Evolutionary conservation across 2,797 vertebrate genomes (phyloP), one percentile per base, ranked within the genome.

Genomic region (Danio tinwini): DNA sequence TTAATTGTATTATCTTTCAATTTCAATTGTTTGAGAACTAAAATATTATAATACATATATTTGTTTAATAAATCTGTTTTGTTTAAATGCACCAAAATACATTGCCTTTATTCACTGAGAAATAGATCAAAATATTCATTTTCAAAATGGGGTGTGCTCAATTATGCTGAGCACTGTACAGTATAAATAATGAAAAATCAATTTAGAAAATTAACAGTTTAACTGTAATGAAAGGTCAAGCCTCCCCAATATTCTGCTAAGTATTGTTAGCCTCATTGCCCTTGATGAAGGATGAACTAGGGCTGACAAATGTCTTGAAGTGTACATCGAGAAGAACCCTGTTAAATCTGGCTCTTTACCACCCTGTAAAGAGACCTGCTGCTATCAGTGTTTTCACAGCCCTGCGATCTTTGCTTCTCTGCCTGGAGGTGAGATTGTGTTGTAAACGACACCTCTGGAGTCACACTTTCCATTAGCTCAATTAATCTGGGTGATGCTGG

Each of bases 391-490:
- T 58, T 78, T 87, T 87, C 77, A 86, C 81, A 83, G 83, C 13
- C 69, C 83, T 80, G 81, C 77, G 80, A 84, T 84, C 81, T 78
- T 83, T 86, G 82, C 44, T 83, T 72, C 75, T 84, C 19, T 69
- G 78, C 74, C 71, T 82, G 75, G 45, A 82, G 78, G 78, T 59
- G 81, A 82, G 85, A 76, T 81, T 70, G 71, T 73, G 61, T 65
- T 63, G 83, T 86, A 86, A 86, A 84, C 55, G 73, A 86, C 81
- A 83, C 85, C 78, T 81, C 62, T 75, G 64, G 59, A 84, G 74
- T 84, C 83, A 84, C 83, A 83, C 85, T 84, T 86, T 84, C 83
- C 83, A 84, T 84, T 82, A 78, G 80, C 74, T 84, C 70, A 58
- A 77, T 82, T 69, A 69, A 64, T 74, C 40, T 77, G 74, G 72